Evolutionary conservation across 2,888 invertebrate species (phyloP), one percentile per base, ranked within the genome.

Genomic region (Parapristionchus giblindavisi): DNA sequence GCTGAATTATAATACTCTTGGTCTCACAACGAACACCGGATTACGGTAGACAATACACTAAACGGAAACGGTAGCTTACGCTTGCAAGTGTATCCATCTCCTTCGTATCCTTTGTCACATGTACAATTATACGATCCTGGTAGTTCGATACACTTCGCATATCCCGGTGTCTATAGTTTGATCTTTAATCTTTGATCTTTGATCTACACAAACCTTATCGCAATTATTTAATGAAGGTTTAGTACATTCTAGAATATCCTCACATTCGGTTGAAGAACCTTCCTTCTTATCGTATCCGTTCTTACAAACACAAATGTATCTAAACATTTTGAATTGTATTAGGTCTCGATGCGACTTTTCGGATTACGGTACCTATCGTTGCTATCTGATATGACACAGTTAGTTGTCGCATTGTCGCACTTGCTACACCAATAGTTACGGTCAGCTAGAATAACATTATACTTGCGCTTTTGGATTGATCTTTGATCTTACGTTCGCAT

Each of bases 51-150:
- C 6, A 8, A 24, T n/a, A 29, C n/a, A 6, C 17, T 17, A 8
- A 43, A 14, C 17, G 8, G 8, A 43, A 60, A 21, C 17, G 3
- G 8, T 8, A 17, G 36, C 70, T 54, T 27, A 70, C 70, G 40
- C 36, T 58, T 54, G 72, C 72, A 72, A 4, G 24, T 52, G 40
- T 32, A 17, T 40, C 72, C 72, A 27, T 72, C 38, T 21, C 72
- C 72, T 8, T 56, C 43, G n/a, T 58, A 72, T 72, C 60, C 72
- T 36, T 58, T 43, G 11, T 72, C 60, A 48, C 72, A 72, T 3
- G 34, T 43, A 48, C 72, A 72, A 27, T 56, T 48, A 48, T 43
- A 72, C 3, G 32, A n/a, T 1, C 54, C 72, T 1, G 56, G 58
- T 5, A 21, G 36, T 6, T 72, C 72, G 24, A 60, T 43, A 34